Evolutionary conservation across 2,113 vertebrate species (phyloP).

Genomic region (Larimichthys polyactis): DNA sequence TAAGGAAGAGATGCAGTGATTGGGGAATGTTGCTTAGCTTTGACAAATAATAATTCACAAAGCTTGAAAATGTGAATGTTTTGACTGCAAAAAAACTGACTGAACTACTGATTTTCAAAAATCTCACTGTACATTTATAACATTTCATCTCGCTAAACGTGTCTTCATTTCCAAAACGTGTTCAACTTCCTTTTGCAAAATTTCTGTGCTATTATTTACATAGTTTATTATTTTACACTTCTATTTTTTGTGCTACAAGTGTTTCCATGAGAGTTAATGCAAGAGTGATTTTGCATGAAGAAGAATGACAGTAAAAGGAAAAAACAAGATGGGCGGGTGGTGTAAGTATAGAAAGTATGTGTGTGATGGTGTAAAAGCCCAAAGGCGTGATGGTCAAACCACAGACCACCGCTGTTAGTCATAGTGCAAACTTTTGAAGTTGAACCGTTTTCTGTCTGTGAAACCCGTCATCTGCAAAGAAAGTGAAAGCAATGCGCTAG

Average conservation of each 20-base stretch:
- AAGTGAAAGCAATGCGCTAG: conserved; percentile 12
- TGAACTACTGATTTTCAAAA: background rate
- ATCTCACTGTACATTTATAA: background rate
- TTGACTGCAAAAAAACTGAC: background rate
- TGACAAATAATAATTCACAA: background rate
- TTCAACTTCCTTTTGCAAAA: background rate
- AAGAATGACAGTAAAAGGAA: background rate
- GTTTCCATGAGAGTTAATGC: background rate
- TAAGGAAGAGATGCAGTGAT: conserved; percentile 33
- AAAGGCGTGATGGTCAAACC: conserved; percentile 5
- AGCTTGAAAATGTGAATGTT: background rate
- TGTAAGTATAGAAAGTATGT: background rate
- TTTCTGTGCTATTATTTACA: background rate
- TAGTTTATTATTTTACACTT: background rate
- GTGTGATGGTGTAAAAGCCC: background rate
- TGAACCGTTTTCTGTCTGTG: conserved; percentile 93
- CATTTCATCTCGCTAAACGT: background rate
- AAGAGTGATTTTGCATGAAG: background rate
- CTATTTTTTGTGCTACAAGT: background rate
- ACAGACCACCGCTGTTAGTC: conserved; percentile 80
- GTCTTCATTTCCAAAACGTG: background rate
- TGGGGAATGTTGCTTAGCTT: conserved; percentile 6
- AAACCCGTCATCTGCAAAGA: conserved; percentile 90
- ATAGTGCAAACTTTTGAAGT: conserved; percentile 93
- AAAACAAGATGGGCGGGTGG: background rate